phyloP scores from a whole-genome alignment of 2,888 invertebrate species.

The Andrena minutula region DNA sequence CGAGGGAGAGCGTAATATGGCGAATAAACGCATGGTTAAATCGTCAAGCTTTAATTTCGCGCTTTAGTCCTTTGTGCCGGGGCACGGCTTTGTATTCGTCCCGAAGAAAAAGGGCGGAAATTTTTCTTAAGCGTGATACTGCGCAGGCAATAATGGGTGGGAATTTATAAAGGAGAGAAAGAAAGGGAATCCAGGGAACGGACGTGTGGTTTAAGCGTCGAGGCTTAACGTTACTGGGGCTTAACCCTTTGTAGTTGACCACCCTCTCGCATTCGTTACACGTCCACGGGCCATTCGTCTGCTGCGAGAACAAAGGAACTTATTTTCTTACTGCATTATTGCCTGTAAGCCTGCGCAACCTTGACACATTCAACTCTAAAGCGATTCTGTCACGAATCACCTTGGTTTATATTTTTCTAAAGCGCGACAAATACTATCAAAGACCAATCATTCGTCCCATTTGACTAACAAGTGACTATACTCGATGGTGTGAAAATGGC shows the following conservation, averaged over 20 bases:
- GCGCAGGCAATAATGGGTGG: slow-evolving; percentile 49
- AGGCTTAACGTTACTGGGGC: slow-evolving; percentile 37
- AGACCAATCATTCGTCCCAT: too few species aligned
- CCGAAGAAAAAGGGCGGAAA: slow-evolving; percentile 51
- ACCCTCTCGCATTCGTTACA: slow-evolving; percentile 54
- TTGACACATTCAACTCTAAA: background rate
- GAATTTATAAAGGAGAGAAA: slow-evolving; percentile 55
- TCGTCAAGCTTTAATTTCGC: slow-evolving; percentile 60
- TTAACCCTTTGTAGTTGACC: slow-evolving; percentile 47
- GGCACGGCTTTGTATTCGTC: slow-evolving; percentile 38
- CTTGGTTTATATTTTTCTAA: too few species aligned
- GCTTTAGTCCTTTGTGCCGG: slow-evolving; percentile 50
- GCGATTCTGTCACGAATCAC: background rate
- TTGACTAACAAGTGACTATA: background rate
- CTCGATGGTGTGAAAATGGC: background rate
- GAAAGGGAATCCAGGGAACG: slow-evolving; percentile 35
- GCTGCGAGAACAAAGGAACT: slow-evolving; percentile 32
- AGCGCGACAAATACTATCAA: too few species aligned
- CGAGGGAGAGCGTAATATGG: background rate
- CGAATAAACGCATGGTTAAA: slow-evolving; percentile 56
- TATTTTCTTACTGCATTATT: slow-evolving; percentile 33
- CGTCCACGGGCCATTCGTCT: slow-evolving; percentile 49
- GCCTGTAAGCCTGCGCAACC: slow-evolving; percentile 19
- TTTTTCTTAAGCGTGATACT: slow-evolving; percentile 63
- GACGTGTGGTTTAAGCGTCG: slow-evolving; percentile 50